These are phyloP conservation scores for Typhlichthys eigenmanni DNA, from an alignment of 2,797 vertebrate genomes.

Conservation along the genomic window DNA sequence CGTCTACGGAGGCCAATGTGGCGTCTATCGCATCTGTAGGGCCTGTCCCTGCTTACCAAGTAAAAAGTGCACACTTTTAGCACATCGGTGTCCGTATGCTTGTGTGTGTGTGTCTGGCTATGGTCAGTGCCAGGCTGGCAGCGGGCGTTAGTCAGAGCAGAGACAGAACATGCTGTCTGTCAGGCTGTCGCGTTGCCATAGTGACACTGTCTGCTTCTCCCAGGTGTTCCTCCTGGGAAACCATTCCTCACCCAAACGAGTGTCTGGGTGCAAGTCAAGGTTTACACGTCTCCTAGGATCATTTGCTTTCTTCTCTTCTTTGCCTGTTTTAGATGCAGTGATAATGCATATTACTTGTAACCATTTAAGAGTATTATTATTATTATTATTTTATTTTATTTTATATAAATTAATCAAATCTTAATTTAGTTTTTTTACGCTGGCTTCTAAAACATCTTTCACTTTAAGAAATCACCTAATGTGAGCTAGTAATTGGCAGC, in stretches of 20 bases:
- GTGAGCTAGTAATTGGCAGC: too few species aligned
- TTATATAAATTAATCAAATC: too few species aligned
- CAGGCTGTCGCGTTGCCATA: constrained; percentile 68
- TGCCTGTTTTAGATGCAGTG: background rate
- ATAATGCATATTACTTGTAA: too few species aligned
- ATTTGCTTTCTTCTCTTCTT: constrained; percentile 31
- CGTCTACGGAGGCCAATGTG: constrained; percentile 25
- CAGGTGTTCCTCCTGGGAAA: constrained; percentile 73
- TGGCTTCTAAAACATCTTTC: too few species aligned
- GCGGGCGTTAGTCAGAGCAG: constrained; percentile 76
- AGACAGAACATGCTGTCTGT: constrained; percentile 79
- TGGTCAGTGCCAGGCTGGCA: constrained; percentile 71
- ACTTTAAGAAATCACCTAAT: too few species aligned
- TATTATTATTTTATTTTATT: too few species aligned
- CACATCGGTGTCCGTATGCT: constrained; percentile 11
- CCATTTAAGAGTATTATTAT: too few species aligned
- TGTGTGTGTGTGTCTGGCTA: constrained; percentile 44
- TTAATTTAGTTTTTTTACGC: too few species aligned
- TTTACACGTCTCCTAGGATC: constrained; percentile 41
- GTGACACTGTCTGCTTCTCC: constrained; percentile 71
- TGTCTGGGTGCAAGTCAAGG: constrained; percentile 60
- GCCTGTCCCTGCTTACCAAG: constrained; percentile 33
- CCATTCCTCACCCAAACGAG: constrained; percentile 66
- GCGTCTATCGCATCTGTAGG: constrained; percentile 36
- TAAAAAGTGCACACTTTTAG: constrained; percentile 44